Evolutionary conservation across 2,888 invertebrate genomes (phyloP).

Genomic region (Ichneumon xanthorius): DNA sequence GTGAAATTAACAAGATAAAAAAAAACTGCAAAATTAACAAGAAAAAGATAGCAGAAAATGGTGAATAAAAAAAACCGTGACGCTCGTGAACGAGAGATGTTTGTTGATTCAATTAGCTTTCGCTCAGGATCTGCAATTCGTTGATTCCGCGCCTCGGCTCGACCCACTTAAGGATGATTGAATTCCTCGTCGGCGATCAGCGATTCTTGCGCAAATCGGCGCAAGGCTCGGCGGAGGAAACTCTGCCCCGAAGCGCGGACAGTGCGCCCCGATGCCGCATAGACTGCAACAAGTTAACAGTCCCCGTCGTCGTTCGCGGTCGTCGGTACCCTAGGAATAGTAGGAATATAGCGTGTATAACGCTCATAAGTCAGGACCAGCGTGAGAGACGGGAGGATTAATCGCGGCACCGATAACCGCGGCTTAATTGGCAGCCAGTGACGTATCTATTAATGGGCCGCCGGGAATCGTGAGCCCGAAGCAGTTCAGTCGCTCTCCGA

Average conservation of each 20-base stretch:
- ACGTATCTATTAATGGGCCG: conserved; percentile 80
- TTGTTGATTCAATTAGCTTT: too few relatives aligned
- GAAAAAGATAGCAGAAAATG: too few relatives aligned
- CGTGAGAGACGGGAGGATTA: conserved; percentile 74
- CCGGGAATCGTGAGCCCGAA: conserved; percentile 56
- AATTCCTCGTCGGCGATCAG: conserved; percentile 51
- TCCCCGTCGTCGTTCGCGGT: conserved; percentile 2
- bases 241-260: conserved; percentile 25
- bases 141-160: background rate
- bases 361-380: conserved; percentile 49
- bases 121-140: too few relatives aligned
- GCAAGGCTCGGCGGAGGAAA: background rate
- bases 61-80: too few relatives aligned
- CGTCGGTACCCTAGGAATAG: background rate
- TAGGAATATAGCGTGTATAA: conserved; percentile 33
- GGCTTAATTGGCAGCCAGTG: conserved; percentile 80
- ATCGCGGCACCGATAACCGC: conserved; percentile 76
- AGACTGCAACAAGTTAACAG: conserved; percentile 23
- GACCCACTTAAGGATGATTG: conserved; percentile 17
- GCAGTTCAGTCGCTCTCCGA: conserved; percentile 23
- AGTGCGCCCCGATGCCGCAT: conserved; percentile 8
- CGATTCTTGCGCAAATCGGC: conserved; percentile 40
- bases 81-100: too few relatives aligned
- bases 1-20: too few relatives aligned
- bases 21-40: too few relatives aligned